These are phyloP conservation scores for Crypturellus undulatus DNA, from an alignment of 2,113 vertebrate species.

Conservation along the genomic window DNA sequence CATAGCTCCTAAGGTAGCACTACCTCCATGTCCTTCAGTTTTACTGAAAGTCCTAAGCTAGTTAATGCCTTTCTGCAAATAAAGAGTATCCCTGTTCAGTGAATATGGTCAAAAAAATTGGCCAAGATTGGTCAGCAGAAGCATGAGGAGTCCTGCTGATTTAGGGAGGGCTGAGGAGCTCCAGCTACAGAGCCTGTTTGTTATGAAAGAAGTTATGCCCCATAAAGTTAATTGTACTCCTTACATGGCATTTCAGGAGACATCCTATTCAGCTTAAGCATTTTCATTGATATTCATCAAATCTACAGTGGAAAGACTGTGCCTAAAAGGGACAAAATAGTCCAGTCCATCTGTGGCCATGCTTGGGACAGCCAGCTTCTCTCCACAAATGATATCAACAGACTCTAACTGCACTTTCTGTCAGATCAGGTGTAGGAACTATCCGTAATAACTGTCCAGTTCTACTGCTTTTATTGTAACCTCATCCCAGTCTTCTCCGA, in stretches of 20 bases:
- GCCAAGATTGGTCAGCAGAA: background rate
- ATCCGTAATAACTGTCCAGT: background rate
- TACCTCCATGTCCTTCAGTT: background rate
- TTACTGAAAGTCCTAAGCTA: background rate
- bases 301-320: background rate
- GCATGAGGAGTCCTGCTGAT: background rate
- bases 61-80: background rate
- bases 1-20: background rate
- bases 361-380: background rate
- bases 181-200: background rate
- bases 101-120: background rate
- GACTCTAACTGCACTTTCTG: accelerated
- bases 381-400: background rate
- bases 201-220: background rate
- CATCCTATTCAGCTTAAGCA: background rate
- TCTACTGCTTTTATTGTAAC: background rate
- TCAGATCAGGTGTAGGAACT: background rate
- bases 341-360: background rate
- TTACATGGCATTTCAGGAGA: background rate
- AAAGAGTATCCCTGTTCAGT: background rate
- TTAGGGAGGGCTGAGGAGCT: background rate
- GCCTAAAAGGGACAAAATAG: background rate
- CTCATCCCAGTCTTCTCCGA: background rate
- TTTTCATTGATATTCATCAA: background rate
- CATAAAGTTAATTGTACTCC: background rate